phyloP scores from a whole-genome alignment of 2,113 vertebrate species.

The Sprattus sprattus region DNA sequence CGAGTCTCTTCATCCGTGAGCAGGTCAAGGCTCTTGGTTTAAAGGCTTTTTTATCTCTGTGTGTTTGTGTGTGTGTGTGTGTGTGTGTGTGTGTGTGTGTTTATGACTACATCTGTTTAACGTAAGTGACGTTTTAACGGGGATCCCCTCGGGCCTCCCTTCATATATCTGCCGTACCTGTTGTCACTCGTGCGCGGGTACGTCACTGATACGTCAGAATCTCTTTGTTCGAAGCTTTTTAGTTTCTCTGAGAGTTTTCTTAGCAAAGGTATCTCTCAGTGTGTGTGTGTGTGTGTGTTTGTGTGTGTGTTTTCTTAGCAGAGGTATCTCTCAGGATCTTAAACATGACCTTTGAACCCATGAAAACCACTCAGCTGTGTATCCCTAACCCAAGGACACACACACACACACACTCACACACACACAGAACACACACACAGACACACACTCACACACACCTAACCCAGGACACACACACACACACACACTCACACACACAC shows the following conservation, averaged over 20 bases:
- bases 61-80: no score
- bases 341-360: no score
- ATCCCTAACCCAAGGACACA: no score
- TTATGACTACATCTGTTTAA: not conserved
- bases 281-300: not conserved
- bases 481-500: no score
- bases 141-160: not conserved
- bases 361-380: no score
- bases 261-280: not conserved
- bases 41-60: not conserved
- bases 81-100: no score
- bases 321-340: no score
- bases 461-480: no score
- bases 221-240: not conserved
- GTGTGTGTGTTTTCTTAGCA: slow-evolving; percentile 11
- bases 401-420: no score
- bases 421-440: no score
- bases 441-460: no score
- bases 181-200: not conserved
- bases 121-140: not conserved
- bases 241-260: not conserved
- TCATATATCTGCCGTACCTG: not conserved
- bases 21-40: not conserved
- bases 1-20: not conserved
- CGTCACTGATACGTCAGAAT: not conserved